These are phyloP conservation scores for Shargacucullia verbasci DNA, from an alignment of 2,888 invertebrate genomes.

Conservation along the genomic window DNA sequence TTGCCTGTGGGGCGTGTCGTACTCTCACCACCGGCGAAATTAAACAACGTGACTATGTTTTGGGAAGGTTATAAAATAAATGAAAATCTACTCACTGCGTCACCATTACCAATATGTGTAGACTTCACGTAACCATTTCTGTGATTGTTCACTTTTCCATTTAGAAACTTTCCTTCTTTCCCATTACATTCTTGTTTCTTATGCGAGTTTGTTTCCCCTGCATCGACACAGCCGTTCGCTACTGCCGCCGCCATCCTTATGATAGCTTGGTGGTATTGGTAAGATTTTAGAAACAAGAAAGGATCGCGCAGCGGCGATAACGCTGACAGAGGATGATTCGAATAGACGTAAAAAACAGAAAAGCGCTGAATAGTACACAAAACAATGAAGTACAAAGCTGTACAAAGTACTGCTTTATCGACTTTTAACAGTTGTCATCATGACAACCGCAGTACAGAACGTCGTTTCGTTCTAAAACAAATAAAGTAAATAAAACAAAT, in stretches of 20 bases:
- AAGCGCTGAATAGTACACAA: constrained; percentile 1
- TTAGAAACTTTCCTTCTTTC: constrained; percentile 62
- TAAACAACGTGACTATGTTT: constrained; percentile 12
- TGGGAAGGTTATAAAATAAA: constrained; percentile 57
- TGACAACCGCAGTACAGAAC: too few species aligned
- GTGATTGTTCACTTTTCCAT: constrained; percentile 69
- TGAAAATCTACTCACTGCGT: constrained; percentile 72
- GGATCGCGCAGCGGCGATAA: constrained; percentile 14
- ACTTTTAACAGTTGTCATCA: too few species aligned
- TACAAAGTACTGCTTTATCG: too few species aligned
- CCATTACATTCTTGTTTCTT: constrained; percentile 65
- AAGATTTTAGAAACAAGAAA: constrained; percentile 18
- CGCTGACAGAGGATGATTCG: constrained; percentile 17
- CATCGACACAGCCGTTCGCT: constrained; percentile 60
- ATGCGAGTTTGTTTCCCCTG: constrained; percentile 48
- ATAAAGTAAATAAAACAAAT: too few species aligned
- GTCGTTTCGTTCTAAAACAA: too few species aligned
- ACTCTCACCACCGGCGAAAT: constrained; percentile 1
- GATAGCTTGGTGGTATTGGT: constrained; percentile 3
- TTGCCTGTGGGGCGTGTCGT: constrained; percentile 24
- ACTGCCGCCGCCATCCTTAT: constrained; percentile 75
- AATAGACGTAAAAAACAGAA: not conserved
- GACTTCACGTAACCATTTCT: constrained; percentile 76
- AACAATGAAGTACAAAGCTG: too few species aligned
- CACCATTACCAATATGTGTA: constrained; percentile 65